Percentiles rank a stretch among this genome's conserved stretches.
These are phyloP conservation scores for Cuculus canorus DNA, from an alignment of 2,797 vertebrate genomes.

Conservation along the genomic window DNA sequence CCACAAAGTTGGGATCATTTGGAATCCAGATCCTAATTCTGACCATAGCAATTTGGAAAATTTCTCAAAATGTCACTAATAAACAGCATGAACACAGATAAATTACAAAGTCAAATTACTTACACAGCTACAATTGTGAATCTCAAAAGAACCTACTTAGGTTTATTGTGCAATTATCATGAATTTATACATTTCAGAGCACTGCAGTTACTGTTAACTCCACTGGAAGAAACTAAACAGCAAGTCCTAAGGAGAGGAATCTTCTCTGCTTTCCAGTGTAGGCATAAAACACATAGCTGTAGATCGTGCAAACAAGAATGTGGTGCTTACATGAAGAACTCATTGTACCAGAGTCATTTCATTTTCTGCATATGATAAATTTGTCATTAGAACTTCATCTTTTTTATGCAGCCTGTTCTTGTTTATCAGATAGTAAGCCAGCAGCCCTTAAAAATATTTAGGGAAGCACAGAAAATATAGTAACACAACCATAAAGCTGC, in stretches of 20 bases:
- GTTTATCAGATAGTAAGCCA: not conserved
- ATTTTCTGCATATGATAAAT: not conserved
- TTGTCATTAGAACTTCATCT: not conserved
- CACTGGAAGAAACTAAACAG: not conserved
- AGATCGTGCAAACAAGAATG: not conserved
- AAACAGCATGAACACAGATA: not conserved
- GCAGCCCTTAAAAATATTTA: not conserved
- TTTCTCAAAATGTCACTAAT: not conserved
- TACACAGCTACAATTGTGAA: not conserved
- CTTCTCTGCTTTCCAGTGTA: not conserved
- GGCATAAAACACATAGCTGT: accelerated
- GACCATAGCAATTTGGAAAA: not conserved
- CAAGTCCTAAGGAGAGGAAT: not conserved
- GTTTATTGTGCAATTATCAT: not conserved
- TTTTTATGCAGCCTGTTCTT: not conserved
- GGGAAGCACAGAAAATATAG: not conserved
- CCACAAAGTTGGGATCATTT: not conserved
- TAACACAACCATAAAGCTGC: not conserved
- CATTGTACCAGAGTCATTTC: not conserved
- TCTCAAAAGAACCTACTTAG: not conserved
- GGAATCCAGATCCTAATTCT: not conserved
- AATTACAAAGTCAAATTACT: not conserved
- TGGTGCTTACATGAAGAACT: not conserved
- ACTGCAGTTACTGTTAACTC: not conserved
- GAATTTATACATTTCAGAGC: not conserved